phyloP scores from a whole-genome alignment of 2,797 vertebrate genomes.

The Aythya fuligula region DNA sequence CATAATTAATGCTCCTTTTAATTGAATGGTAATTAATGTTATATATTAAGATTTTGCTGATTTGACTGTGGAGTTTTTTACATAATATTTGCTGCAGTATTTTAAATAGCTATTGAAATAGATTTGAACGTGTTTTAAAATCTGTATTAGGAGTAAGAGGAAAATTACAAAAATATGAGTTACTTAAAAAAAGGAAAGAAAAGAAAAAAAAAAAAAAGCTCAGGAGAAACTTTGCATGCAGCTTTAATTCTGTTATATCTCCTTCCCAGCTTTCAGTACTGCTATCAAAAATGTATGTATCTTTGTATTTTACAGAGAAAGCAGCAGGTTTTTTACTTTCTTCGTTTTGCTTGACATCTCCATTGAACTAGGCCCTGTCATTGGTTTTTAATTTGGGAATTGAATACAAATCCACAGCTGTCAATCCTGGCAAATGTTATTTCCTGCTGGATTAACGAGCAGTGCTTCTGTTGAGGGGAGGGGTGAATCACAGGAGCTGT shows the following conservation, averaged over 20 bases:
- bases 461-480: constrained; percentile 67
- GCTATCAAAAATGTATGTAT: constrained; percentile 33
- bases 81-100: neutral
- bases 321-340: constrained; percentile 21
- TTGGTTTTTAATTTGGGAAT: constrained; percentile 67
- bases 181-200: neutral
- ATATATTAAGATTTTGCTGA: neutral
- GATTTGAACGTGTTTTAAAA: neutral
- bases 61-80: neutral
- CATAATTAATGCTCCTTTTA: neutral
- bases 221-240: constrained; percentile 16
- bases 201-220: neutral
- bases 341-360: constrained; percentile 53
- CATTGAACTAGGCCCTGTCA: constrained; percentile 62
- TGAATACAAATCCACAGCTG: constrained; percentile 80
- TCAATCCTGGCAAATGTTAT: constrained; percentile 80
- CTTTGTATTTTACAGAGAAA: constrained; percentile 54
- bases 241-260: constrained; percentile 48
- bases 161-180: constrained; percentile 29
- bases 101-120: neutral
- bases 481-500: constrained; percentile 61
- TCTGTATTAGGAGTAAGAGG: neutral
- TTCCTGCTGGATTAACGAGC: constrained; percentile 82
- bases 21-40: neutral
- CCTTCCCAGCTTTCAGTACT: constrained; percentile 29